phyloP scores from a whole-genome alignment of 2,888 invertebrate species.

The Pterostichus madidus region DNA sequence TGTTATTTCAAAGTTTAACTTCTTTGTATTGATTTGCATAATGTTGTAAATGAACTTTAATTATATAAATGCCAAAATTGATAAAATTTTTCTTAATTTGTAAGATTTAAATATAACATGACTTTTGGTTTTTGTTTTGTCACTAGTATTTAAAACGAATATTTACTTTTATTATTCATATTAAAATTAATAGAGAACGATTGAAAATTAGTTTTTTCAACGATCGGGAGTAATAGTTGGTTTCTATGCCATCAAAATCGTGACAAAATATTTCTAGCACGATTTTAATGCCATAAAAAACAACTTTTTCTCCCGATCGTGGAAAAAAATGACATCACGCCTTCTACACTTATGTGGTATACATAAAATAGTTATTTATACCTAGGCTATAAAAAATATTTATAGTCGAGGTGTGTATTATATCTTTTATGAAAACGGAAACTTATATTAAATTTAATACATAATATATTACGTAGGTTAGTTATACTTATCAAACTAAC shows the following conservation, averaged over 20 bases:
- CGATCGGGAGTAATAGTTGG: background rate
- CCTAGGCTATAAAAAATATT: no score
- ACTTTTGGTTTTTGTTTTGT: background rate
- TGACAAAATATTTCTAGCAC: background rate
- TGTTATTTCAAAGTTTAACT: background rate
- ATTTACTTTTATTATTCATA: background rate
- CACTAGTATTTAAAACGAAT: background rate
- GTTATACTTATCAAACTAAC: no score
- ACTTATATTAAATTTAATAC: no score
- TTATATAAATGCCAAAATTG: slow-evolving; percentile 10
- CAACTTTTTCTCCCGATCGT: no score
- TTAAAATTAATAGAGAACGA: background rate
- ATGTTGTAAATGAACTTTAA: slow-evolving; percentile 5
- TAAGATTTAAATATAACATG: background rate
- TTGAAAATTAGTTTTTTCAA: background rate
- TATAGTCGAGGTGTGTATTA: no score
- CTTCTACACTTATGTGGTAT: no score
- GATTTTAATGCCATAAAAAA: no score
- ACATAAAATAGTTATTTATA: no score
- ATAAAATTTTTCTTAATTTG: background rate
- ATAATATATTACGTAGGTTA: no score
- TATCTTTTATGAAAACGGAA: no score
- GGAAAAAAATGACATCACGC: no score
- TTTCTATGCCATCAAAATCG: no score
- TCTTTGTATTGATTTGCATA: background rate